Evolutionary conservation across 2,888 invertebrate species (phyloP), one percentile per base, ranked within the genome.

Genomic region (Epinotia ramella): DNA sequence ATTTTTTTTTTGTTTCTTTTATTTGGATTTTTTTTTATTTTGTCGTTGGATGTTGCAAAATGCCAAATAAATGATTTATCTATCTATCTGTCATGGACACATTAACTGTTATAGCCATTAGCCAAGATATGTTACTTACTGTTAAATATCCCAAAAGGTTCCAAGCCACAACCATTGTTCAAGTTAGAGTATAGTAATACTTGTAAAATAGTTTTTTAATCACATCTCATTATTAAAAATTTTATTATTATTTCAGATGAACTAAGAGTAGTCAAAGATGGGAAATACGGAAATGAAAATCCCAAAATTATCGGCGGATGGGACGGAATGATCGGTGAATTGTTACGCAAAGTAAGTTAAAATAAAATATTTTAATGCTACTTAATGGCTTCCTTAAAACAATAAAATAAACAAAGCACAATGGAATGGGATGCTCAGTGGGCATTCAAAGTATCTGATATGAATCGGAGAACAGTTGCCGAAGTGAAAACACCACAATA

Each of bases 271-370:
- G 98, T 98, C 18, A 97, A 96, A 86, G 99, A 99, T 91, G 97
- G 97, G 44, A 96, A 97, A 87, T 99, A 98, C 87, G 99, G 99
- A 3, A 95, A 96, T 24, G 97, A 97, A 90, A 97, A 98, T 89
- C 95, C 96, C 13, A 96, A 96, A 78, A 95, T 96, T 2, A 95
- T 96, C 78, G 97, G 97, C 5, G 98, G 98, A 44, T 98, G 98
- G 98, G 98, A 98, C 86, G 98, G 98, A 68, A 97, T 98, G 96
- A 97, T 98, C 70, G 98, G 98, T 65, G 98, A 98, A 91, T 95
- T 98, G 79, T 95, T 98, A 62, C 95, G 97, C 85, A 96, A 97
- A 95, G 98, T 98, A 95, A 95, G 95, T 89, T 73, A 65, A 76
- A 24, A 64, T 18, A 73, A 72, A 1, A 40, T 40, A 9, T 40